These are phyloP conservation scores for Rhincodon typus DNA, from an alignment of 2,797 vertebrate species.

Conservation along the genomic window DNA sequence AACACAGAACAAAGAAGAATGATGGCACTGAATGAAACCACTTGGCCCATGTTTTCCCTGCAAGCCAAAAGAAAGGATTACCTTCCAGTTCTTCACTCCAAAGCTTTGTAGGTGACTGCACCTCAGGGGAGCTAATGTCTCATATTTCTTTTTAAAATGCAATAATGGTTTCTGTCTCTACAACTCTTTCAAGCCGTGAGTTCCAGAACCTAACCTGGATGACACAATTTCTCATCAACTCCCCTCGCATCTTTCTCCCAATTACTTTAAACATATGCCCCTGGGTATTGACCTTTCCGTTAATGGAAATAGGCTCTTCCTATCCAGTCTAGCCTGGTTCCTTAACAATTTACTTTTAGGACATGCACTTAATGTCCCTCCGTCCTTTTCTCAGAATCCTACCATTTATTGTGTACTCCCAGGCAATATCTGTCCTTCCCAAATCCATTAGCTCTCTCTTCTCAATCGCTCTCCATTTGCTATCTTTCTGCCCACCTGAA, in stretches of 20 bases:
- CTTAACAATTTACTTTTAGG: background rate
- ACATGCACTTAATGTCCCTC: too few relatives aligned
- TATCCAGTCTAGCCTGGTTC: background rate
- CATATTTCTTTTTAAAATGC: background rate
- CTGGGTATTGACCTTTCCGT: background rate
- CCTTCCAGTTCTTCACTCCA: background rate
- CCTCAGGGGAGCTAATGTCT: background rate
- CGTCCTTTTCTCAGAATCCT: too few relatives aligned
- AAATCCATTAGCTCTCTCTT: too few relatives aligned
- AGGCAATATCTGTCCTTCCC: too few relatives aligned
- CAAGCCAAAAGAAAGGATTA: background rate
- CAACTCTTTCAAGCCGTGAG: background rate
- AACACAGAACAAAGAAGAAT: background rate
- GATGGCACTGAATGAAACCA: too few relatives aligned
- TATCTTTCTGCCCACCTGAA: too few relatives aligned
- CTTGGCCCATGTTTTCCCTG: background rate
- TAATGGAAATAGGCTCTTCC: background rate
- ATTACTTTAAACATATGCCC: background rate
- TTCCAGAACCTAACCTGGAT: background rate
- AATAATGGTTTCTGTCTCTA: background rate
- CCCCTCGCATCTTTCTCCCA: background rate
- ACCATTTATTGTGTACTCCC: too few relatives aligned
- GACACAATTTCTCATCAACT: background rate
- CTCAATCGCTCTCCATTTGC: too few relatives aligned
- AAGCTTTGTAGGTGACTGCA: background rate